Evolutionary conservation across 2,888 invertebrate species (phyloP).

Genomic region (Rhimphoctona megacephalus): DNA sequence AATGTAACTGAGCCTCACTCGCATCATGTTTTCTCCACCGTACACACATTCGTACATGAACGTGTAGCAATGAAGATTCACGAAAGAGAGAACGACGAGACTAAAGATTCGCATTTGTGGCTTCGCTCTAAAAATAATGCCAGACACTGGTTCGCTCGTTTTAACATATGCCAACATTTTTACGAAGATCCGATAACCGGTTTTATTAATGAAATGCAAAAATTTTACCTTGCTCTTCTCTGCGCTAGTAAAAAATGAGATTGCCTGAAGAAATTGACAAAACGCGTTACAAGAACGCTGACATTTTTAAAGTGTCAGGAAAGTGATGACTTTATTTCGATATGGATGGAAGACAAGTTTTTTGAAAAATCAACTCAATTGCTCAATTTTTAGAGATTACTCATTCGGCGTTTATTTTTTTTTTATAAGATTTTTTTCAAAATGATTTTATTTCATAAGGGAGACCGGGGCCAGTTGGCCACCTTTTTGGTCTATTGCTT

Average conservation of each 20-base stretch:
- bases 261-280: neutral
- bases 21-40: constrained; percentile 26
- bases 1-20: constrained; percentile 47
- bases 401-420: no score
- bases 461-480: no score
- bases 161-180: constrained; percentile 58
- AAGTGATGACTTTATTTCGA: neutral
- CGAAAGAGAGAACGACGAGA: constrained; percentile 16
- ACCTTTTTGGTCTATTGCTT: no score
- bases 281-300: neutral
- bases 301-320: neutral
- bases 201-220: constrained; percentile 61
- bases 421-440: no score
- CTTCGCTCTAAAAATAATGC: constrained; percentile 60
- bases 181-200: constrained; percentile 64
- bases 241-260: neutral
- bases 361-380: no score
- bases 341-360: neutral
- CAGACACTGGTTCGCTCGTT: constrained; percentile 38
- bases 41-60: constrained; percentile 3
- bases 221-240: neutral
- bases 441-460: no score
- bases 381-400: no score
- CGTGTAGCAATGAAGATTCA: no score
- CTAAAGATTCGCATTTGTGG: constrained; percentile 28